Evolutionary conservation across 2,113 vertebrate species (phyloP), one percentile per base, ranked within the genome.

Genomic region (Nibea albiflora): DNA sequence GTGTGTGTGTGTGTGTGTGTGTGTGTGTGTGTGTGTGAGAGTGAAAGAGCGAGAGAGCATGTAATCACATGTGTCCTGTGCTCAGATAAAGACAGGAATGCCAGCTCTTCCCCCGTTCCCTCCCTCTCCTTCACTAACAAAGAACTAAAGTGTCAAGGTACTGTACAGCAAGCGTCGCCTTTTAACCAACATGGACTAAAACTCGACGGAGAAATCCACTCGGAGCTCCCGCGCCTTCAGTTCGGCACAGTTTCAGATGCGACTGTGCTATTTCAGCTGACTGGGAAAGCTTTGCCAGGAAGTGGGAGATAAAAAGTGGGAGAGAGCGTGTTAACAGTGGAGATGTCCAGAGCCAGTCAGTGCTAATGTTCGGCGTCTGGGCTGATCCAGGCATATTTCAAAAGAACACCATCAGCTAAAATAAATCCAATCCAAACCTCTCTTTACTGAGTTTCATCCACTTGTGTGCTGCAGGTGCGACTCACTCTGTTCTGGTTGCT

Each of bases 21-120:
- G 70, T 49, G 69, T 3, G 61, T 31, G 64, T 9, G 53, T 24
- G 56, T n/a, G 1, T 65, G 54, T 62, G 57, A 67, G 63, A 77
- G 50, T 7, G 61, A 76, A 44, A 71, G 76, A 86, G 72, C 42
- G 5, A 14, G 83, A 78, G 72, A 84, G 87, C 89, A 81, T 88
- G 87, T 84, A 85, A 90, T 88, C 85, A 88, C 90, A 89, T 90
- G 90, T 86, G 89, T 89, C 76, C 74, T 85, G 79, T 67, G 79
- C 78, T 49, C 66, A 88, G 89, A 92, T 88, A 91, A 90, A 84
- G 86, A 76, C 76, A 88, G 86, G 89, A 92, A 92, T 90, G 84
- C 47, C 57, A 57, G 74, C 56, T 77, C 79, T 47, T 39, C 62
- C 46, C 63, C 54, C 11, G 31, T 22, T 50, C 19, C 39, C 57